Base-by-base conservation (phyloP, 2,888 invertebrate species). In the Metellina segmentata region DNA sequence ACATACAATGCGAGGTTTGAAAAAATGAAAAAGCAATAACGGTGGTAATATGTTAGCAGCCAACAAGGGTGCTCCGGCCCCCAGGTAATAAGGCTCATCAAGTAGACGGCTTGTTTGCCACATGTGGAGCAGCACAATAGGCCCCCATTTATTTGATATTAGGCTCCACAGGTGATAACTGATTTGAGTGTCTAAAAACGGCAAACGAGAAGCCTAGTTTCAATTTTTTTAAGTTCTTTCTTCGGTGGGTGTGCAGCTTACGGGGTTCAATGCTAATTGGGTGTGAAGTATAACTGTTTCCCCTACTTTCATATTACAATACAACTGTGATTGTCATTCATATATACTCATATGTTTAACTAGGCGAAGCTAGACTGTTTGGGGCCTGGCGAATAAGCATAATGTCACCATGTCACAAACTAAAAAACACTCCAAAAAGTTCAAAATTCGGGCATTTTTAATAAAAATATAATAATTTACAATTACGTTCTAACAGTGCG, bases 141-240 rank as follows among this genome's bases (percentile, higher is more conserved):
- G 20, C 53, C 20, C 78, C 72, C 87, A 91, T 91, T 91, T 91
- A 91, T 87, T 87, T 78, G 81, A 87, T 87, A 83, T 87, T 87
- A 78, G 87, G 71, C 81, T 20, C 91, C 49, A 72, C 72, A 78
- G 90, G 90, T 81, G 90, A 85, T 85, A 85, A 85, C 78, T 85
- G 90, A 90, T 90, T 90, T 34, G 34, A 81, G 74, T 61, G 61
- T 61, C 7, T 61, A 16, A 61, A 61, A 61, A 61, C 9, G 16
- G 61, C 16, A 11, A 61, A 16, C 0, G 16, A 61, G 61, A 61
- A 16, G 7, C 61, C 16, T 61, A 16, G 61, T 11, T 61, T 61
- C 5, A 16, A 6, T 9, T 61, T 61, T 34, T 34, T 34, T 2
- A 34, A 34, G 34, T 34, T 34, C 34, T 34, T 34, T 34, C 34